Conservation (phyloP, 1,140 invertebrate species). For the Scaptomyza pallida region DNA sequence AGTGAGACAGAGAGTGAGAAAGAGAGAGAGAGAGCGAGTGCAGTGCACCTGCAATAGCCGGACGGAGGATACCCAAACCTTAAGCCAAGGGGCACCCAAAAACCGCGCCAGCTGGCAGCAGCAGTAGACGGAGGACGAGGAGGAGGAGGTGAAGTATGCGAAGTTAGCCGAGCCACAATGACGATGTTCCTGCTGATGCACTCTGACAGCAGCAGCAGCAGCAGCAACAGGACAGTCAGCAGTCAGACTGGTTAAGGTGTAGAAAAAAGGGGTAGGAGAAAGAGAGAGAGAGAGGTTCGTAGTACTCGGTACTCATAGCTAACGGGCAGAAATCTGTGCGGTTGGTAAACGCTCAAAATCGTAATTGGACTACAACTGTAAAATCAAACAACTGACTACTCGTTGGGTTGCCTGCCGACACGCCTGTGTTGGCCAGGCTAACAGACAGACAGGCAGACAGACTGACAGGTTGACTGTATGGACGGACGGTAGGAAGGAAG, state of each 20-base stretch:
- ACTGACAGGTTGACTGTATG: background rate
- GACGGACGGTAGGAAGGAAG: background rate
- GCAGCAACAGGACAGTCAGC: conserved; percentile 34
- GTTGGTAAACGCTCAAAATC: conserved; percentile 80
- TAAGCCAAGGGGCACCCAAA: conserved; percentile 44
- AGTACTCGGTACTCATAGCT: conserved; percentile 34
- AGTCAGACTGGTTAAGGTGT: background rate
- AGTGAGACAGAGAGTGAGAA: too few relatives aligned
- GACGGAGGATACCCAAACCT: background rate
- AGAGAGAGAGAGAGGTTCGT: too few relatives aligned
- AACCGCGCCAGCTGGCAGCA: conserved; percentile 49
- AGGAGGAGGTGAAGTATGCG: background rate
- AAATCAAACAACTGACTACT: conserved; percentile 78
- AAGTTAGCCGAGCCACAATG: conserved; percentile 18
- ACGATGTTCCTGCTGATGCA: conserved; percentile 33
- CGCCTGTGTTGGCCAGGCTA: conserved; percentile 36
- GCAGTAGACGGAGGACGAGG: too few relatives aligned
- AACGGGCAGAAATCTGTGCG: conserved; percentile 76
- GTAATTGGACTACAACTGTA: conserved; percentile 82
- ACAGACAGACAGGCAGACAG: conserved; percentile 22
- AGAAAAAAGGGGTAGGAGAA: too few relatives aligned
- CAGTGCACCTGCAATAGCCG: conserved; percentile 25
- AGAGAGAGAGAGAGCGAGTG: too few relatives aligned
- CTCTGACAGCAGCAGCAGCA: conserved; percentile 29
- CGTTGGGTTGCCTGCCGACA: conserved; percentile 15